Evolutionary conservation across 2,797 vertebrate species (phyloP), one percentile per base, ranked within the genome.

Genomic region (Rhynchotus rufescens): DNA sequence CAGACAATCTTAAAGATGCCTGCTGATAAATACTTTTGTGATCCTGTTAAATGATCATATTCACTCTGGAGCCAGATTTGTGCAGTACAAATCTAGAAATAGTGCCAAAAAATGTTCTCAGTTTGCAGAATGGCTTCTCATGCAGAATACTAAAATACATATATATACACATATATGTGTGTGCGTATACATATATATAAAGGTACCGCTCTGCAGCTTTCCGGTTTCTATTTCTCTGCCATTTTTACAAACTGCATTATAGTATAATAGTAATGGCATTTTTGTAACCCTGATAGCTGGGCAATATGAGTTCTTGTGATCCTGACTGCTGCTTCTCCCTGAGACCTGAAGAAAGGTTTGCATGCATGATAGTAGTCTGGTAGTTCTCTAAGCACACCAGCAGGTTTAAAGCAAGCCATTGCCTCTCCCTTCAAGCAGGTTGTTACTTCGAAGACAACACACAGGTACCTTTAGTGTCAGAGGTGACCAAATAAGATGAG

Each of bases 71-170:
- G 56, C 32, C 42, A 84, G 28, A 71, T 52, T 72, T 72, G 38
- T 81, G 22, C 28, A 74, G 90, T 40, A 51, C 3, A 84, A 81
- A 88, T 32, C 57, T 47, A 91, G 78, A 83, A 72, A 94, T 92
- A 75, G 74, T 30, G 62, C 45, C 81, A 86, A 73, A 80, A 86
- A 79, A 88, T 79, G 32, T 71, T 84, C 91, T 81, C 38, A 28
- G 47, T 80, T 84, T 88, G 25, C 13, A 19, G 42, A 86, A 78
- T 28, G 5, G 21, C 74, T 93, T 82, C 42, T 72, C 4, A 5
- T 12, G 49, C 13, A 82, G 49, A 93, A 80, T 44, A 72, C 8
- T 15, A 68, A 77, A 88, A 30, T 64, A 66, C 10, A 47, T 9
- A 47, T 22, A 47, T 22, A 47, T 21, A 47, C 10, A 47, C 10